Conservation (phyloP, 2,888 invertebrate genomes). For the Heterodera filipjevi region DNA sequence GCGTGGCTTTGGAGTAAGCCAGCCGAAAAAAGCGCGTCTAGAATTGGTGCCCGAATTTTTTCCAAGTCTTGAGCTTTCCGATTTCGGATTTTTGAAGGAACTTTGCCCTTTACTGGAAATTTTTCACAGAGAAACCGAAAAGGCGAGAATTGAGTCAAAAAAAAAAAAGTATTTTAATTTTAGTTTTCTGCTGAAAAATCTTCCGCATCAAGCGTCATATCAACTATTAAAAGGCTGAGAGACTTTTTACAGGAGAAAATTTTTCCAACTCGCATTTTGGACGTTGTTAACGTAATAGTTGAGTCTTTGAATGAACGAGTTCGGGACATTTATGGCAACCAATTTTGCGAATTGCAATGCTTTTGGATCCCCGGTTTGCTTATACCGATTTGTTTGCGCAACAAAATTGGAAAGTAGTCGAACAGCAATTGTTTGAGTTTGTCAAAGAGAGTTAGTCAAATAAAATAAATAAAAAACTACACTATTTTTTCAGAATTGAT, state of each 20-base stretch:
- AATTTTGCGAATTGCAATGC: conserved; percentile 3
- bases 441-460: neutral
- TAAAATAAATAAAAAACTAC: neutral
- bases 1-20: neutral
- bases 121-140: conserved; percentile 3
- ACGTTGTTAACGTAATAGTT: neutral
- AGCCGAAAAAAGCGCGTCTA: neutral
- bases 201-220: conserved; percentile 1
- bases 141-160: neutral
- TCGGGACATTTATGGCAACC: neutral
- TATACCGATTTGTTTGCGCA: neutral
- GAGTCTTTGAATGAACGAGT: conserved; percentile 15
- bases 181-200: conserved; percentile 3
- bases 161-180: neutral
- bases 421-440: conserved; percentile 6
- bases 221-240: neutral
- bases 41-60: neutral
- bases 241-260: neutral
- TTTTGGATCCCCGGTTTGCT: conserved; percentile 10
- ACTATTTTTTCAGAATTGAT: neutral
- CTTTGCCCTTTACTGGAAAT: conserved; percentile 10
- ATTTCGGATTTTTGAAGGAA: neutral
- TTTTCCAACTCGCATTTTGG: neutral
- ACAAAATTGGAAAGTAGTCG: neutral
- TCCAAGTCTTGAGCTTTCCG: neutral